Conservation (phyloP, 1,140 invertebrate genomes). For the Aricia agestis region DNA sequence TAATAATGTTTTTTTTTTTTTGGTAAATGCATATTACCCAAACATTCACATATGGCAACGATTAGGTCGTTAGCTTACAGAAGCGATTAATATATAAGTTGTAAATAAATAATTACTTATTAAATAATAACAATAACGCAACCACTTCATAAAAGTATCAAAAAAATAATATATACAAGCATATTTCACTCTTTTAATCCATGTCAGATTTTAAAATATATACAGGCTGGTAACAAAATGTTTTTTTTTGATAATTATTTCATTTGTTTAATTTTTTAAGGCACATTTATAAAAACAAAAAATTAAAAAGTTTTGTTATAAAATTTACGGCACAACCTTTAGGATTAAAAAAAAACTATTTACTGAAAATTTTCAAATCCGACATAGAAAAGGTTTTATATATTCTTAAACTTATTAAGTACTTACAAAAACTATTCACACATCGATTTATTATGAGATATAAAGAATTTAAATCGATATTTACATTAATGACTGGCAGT, state of each 20-base stretch:
- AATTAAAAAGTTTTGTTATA: background rate
- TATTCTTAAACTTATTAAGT: slow-evolving; percentile 17
- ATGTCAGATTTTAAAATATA: background rate
- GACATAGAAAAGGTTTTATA: slow-evolving; percentile 1
- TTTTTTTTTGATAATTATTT: background rate
- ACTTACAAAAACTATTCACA: slow-evolving; percentile 20
- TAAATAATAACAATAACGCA: slow-evolving; percentile 55
- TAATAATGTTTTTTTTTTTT: slow-evolving; percentile 52
- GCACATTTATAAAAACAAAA: background rate
- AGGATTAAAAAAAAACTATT: background rate
- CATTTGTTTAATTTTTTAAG: background rate
- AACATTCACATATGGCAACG: slow-evolving; percentile 54
- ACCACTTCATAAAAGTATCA: slow-evolving; percentile 29
- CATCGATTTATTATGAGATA: slow-evolving; percentile 9
- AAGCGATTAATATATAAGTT: slow-evolving; percentile 55
- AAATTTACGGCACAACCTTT: background rate
- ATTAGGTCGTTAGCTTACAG: slow-evolving; percentile 53
- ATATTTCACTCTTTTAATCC: background rate
- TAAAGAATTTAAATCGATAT: slow-evolving; percentile 11
- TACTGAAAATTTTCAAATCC: background rate
- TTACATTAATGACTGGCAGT: slow-evolving; percentile 17
- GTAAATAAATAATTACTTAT: slow-evolving; percentile 62
- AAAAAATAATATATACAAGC: slow-evolving; percentile 30
- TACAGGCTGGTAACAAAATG: background rate
- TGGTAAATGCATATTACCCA: slow-evolving; percentile 69